Base-by-base conservation (phyloP, 2,113 vertebrate species). In the Puffinus mauretanicus region DNA sequence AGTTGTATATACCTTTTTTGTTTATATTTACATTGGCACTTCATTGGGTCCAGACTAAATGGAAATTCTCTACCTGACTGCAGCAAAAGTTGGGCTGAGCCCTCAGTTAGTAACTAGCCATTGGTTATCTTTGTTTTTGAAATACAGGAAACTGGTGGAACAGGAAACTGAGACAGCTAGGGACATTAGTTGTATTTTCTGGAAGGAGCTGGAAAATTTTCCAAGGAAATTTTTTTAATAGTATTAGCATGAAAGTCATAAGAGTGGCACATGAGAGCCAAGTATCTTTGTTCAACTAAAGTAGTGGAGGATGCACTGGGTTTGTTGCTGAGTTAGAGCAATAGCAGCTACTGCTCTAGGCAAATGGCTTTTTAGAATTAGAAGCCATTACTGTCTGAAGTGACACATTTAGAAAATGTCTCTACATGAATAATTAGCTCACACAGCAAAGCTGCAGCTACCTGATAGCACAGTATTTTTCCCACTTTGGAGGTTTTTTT, bases 331-430 rank as follows among this genome's bases (percentile, higher is more conserved):
- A 81, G 82, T 88, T 71, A 86, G 38, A 88, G 58, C 49, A 73
- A 21, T 30, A 87, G 49, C 47, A 96, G 32, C 79, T 96, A 17
- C 73, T 96, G 26, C 64, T 96, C 57, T 79, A 84, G 78, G 88
- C 79, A 93, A 84, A 65, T 47, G 57, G 29, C 46, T 94, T 97
- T 97, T 96, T 96, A 95, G 93, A 89, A 87, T 97, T 95, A 85
- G 80, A 89, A 91, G 60, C 88, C 58, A 64, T 95, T 91, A 96
- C 66, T 81, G 27, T 92, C 85, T 95, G 71, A 91, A 95, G 18
- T 57, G 72, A 95, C 71, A 85, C 38, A 72, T 86, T 90, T 78
- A 93, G 82, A 64, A 96, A 86, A 69, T 79, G 67, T 61, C 73
- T 86, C 52, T 91, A n/a, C 9, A 18, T 93, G 80, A 90, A 67